phyloP scores from a whole-genome alignment of 2,797 vertebrate species.

The Hyperoplus immaculatus region DNA sequence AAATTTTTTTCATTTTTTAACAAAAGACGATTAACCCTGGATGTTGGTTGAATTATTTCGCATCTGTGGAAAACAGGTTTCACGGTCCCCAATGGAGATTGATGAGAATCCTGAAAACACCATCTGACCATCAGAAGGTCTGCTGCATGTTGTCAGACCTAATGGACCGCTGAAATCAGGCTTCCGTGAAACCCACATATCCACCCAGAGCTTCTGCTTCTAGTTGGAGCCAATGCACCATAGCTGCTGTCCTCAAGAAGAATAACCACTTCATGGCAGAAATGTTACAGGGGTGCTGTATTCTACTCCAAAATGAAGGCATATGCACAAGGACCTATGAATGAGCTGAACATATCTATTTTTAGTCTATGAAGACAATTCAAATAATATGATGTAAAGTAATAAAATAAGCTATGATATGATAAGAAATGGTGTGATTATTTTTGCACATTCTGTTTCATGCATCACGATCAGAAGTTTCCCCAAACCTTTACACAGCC shows the following conservation, averaged over 20 bases:
- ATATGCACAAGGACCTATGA: neutral
- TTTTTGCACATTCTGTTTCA: slow-evolving; percentile 2
- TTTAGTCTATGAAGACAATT: slow-evolving; percentile 1
- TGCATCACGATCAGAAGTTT: neutral
- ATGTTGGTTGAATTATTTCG: neutral
- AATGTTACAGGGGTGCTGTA: neutral
- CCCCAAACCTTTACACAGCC: too few species aligned
- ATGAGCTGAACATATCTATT: slow-evolving; percentile 19
- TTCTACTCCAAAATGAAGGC: neutral
- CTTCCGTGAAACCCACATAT: neutral
- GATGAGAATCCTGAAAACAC: neutral
- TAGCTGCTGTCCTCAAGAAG: neutral
- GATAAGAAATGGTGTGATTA: neutral
- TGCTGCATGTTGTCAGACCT: neutral
- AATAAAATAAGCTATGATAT: neutral
- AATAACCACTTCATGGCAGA: slow-evolving; percentile 11
- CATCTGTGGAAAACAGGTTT: slow-evolving; percentile 1
- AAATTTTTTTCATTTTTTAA: too few species aligned
- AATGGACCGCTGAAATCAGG: slow-evolving; percentile 9
- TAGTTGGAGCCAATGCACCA: slow-evolving; percentile 14
- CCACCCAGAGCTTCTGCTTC: slow-evolving; percentile 7
- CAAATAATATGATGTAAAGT: neutral
- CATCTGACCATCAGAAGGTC: neutral
- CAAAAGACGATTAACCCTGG: neutral
- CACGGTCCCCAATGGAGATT: neutral